A percentile compares a stretch with the other conserved stretches of the same genome.
These are phyloP conservation scores for Nesoenas mayeri DNA, from an alignment of 2,113 vertebrate species.

Conservation along the genomic window DNA sequence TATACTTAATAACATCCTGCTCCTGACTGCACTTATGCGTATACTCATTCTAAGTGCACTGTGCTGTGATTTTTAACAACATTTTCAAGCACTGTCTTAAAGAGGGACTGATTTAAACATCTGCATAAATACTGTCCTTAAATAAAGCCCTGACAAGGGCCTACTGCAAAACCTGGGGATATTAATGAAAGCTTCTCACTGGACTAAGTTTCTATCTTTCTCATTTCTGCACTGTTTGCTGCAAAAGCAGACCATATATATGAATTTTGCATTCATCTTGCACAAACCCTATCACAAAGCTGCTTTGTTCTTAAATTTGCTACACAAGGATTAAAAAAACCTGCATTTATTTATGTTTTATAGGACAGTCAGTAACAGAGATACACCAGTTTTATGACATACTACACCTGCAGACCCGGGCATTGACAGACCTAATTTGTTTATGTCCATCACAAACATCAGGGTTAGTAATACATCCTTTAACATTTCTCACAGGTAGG, in stretches of 20 bases:
- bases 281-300: neutral
- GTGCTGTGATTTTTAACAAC: neutral
- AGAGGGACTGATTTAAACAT: neutral
- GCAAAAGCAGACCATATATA: neutral
- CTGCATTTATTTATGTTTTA: neutral
- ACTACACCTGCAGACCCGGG: slow-evolving; percentile 1
- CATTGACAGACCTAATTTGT: slow-evolving; percentile 52
- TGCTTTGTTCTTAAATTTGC: neutral
- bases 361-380: neutral
- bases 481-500: slow-evolving; percentile 10
- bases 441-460: slow-evolving; percentile 32
- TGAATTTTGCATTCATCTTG: neutral
- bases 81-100: neutral
- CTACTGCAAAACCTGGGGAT: neutral
- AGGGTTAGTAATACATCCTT: slow-evolving; percentile 1
- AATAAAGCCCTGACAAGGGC: neutral
- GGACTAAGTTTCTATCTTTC: neutral
- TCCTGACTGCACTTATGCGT: neutral
- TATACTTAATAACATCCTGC: fast-evolving
- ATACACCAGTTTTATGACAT: neutral
- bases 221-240: neutral
- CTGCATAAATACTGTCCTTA: neutral
- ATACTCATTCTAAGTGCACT: neutral
- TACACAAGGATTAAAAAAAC: neutral
- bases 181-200: neutral